Base-by-base conservation (phyloP, 1,140 invertebrate species). In the Cherax quadricarinatus region DNA sequence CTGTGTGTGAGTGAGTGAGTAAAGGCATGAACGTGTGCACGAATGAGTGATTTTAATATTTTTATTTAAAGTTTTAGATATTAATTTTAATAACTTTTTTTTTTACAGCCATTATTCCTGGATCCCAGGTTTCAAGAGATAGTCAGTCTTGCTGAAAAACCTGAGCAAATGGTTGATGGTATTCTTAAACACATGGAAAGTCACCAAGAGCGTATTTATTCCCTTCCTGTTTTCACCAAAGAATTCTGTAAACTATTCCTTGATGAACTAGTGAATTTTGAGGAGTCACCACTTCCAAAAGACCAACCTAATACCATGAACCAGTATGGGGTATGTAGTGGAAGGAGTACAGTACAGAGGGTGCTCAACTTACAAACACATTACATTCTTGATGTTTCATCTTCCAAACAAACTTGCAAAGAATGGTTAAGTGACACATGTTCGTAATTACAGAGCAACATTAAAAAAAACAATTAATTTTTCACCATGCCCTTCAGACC, bases 281-380 rank as follows among this genome's bases (percentile, higher is more conserved):
- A 95, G 89, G 86, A 94, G 0, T 94, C 94, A 84, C 92, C 94
- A 86, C 93, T 95, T 79, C 95, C 95, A 6, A 96, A 95, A 94
- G 95, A 94, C 60, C 93, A 95, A 70, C 95, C 95, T 53, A 96
- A 96, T 93, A 95, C 95, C 21, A 96, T 96, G 95, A 96, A 95
- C 87, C 94, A 95, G 51, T 95, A 95, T 94, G 95, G 95, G 79
- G 95, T 96, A 94, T 93, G 94, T 94, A 62, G 14, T 57, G 53
- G 6, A 5, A 41, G 30, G 30, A 41, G 30, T 41, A 41, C 30
- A 41, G 30, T 41, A 41, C 30, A 41, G 30, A 2, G 30, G 30
- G 30, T 2, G 2, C 30, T 41, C 30, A 41, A 41, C 30, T 41
- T 41, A 41, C 30, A 41, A 41, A 41, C 30, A 41, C 30, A 41